Evolutionary conservation across 2,888 invertebrate species (phyloP).

Genomic region (Diarsia brunnea): DNA sequence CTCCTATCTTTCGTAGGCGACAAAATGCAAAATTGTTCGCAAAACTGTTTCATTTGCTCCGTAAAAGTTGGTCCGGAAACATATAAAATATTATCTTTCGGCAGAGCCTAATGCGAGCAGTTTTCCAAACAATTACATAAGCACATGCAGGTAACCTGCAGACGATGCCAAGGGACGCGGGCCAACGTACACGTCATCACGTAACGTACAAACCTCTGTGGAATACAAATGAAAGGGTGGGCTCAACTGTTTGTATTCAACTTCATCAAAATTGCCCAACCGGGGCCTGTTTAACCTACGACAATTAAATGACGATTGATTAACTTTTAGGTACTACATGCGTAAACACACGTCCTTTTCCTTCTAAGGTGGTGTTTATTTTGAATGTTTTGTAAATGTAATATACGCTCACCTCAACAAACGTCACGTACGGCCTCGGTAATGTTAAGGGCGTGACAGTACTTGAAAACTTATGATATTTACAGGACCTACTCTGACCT

Average conservation of each 20-base stretch:
- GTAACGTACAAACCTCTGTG: slow-evolving; percentile 47
- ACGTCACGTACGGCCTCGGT: too few species aligned
- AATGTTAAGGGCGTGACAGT: too few species aligned
- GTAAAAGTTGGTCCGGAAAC: slow-evolving; percentile 27
- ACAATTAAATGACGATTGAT: slow-evolving; percentile 56
- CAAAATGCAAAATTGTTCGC: slow-evolving; percentile 25
- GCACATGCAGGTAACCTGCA: slow-evolving; percentile 59
- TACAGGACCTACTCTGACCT: too few species aligned
- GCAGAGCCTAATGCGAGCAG: slow-evolving; percentile 47
- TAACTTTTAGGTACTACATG: slow-evolving; percentile 28
- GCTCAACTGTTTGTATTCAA: slow-evolving; percentile 62
- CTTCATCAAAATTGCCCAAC: slow-evolving; percentile 59
- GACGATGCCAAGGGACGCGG: slow-evolving; percentile 58
- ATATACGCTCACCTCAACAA: too few species aligned
- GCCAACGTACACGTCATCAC: slow-evolving; percentile 64
- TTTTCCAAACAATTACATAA: slow-evolving; percentile 65
- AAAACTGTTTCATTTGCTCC: slow-evolving; percentile 42
- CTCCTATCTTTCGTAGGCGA: slow-evolving; percentile 11
- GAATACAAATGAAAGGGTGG: slow-evolving; percentile 67
- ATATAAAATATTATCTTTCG: slow-evolving; percentile 42
- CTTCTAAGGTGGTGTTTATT: slow-evolving; percentile 6
- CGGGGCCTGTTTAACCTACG: slow-evolving; percentile 48
- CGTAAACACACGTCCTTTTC: neutral
- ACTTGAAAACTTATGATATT: too few species aligned
- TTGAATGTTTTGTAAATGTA: neutral